phyloP scores from a whole-genome alignment of 2,797 vertebrate species.

The Urosaurus nigricauda region DNA sequence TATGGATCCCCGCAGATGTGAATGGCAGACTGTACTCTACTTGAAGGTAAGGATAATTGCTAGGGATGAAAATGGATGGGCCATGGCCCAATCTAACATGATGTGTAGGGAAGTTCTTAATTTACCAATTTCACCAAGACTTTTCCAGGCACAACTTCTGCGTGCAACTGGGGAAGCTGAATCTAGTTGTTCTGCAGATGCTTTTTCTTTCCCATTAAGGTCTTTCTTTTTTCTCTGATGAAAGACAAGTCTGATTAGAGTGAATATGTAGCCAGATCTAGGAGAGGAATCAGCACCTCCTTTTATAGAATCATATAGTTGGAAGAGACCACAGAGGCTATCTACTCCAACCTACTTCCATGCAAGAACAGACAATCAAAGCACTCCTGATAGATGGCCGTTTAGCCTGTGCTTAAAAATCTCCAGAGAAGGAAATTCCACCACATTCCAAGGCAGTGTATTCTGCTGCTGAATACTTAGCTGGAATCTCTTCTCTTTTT shows the following conservation, averaged over 20 bases:
- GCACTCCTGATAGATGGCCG: too few relatives aligned
- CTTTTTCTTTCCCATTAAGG: accelerated
- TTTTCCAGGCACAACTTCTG: accelerated
- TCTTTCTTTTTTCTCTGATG: neutral
- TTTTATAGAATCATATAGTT: neutral
- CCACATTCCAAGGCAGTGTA: too few relatives aligned
- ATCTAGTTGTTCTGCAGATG: neutral
- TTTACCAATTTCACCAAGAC: accelerated
- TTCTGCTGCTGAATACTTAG: too few relatives aligned
- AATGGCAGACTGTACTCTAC: conserved; percentile 49
- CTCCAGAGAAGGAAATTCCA: too few relatives aligned
- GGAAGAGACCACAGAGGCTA: too few relatives aligned
- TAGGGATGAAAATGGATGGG: conserved; percentile 63
- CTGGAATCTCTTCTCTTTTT: too few relatives aligned
- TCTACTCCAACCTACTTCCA: too few relatives aligned
- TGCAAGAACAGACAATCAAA: too few relatives aligned
- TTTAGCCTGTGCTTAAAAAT: too few relatives aligned
- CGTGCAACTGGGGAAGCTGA: accelerated
- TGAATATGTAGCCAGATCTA: neutral
- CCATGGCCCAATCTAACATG: conserved; percentile 40
- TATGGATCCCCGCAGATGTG: too few relatives aligned
- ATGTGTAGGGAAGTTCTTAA: neutral
- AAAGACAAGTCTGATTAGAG: neutral
- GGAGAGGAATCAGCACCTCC: conserved; percentile 37
- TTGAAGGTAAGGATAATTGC: conserved; percentile 64